These are phyloP conservation scores for Drosophila prostipennis DNA, from an alignment of 2,888 invertebrate species.

Conservation along the genomic window DNA sequence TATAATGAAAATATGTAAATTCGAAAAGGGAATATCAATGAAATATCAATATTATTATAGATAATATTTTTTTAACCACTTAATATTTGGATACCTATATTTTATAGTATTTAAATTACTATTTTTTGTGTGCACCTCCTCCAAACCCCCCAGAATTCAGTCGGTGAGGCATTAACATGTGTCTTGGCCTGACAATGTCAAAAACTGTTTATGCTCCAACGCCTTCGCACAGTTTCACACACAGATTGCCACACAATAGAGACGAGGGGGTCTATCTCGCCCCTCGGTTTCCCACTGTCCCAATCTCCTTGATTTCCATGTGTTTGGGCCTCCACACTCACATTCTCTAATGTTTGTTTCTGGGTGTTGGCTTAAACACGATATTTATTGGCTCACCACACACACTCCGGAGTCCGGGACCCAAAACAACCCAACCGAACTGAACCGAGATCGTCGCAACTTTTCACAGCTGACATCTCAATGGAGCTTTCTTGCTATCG, in stretches of 20 bases:
- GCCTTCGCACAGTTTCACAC: constrained; percentile 71
- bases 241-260: constrained; percentile 65
- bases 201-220: constrained; percentile 79
- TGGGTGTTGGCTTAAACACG: constrained; percentile 79
- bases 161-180: constrained; percentile 67
- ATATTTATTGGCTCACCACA: constrained; percentile 77
- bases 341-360: constrained; percentile 58
- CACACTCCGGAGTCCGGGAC: constrained; percentile 8
- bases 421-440: constrained; percentile 9
- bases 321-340: constrained; percentile 46
- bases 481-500: constrained; percentile 47
- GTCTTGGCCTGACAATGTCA: constrained; percentile 77
- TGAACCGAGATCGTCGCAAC: constrained; percentile 48
- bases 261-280: constrained; percentile 15
- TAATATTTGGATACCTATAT: too few relatives aligned
- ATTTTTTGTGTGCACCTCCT: constrained; percentile 4
- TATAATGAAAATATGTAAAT: too few relatives aligned
- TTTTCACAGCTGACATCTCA: constrained; percentile 78
- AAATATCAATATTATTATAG: too few relatives aligned
- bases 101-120: too few relatives aligned
- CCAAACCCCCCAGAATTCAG: background rate
- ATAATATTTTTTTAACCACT: too few relatives aligned
- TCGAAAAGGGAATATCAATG: too few relatives aligned
- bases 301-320: background rate
- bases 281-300: background rate